These are phyloP conservation scores for Antitype chi DNA, from an alignment of 2,888 invertebrate genomes.

Conservation along the genomic window DNA sequence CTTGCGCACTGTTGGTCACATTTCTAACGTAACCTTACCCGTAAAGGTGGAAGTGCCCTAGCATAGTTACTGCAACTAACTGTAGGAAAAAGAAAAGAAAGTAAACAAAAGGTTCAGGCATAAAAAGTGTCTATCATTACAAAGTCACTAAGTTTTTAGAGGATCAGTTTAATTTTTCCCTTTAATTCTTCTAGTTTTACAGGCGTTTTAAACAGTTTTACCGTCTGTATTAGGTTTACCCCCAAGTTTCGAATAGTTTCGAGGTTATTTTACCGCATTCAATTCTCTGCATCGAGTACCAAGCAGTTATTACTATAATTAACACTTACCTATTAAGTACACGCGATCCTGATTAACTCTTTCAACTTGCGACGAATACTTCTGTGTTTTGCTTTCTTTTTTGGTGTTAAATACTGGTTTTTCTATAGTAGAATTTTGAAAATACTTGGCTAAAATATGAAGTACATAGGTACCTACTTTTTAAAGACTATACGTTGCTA, in stretches of 20 bases:
- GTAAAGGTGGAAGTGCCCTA: no score
- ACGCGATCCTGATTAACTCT: slow-evolving; percentile 55
- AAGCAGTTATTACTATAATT: slow-evolving; percentile 46
- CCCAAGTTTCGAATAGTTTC: slow-evolving; percentile 13
- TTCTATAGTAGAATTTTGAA: background rate
- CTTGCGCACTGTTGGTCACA: no score
- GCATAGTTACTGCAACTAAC: no score
- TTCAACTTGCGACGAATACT: slow-evolving; percentile 24
- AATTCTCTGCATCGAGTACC: slow-evolving; percentile 47
- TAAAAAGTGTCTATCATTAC: no score
- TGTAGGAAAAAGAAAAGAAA: no score
- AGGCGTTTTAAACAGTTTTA: background rate
- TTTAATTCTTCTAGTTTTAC: background rate
- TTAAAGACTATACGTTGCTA: no score
- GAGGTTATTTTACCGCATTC: slow-evolving; percentile 50
- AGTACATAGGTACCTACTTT: background rate
- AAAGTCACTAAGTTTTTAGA: background rate
- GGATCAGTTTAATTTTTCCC: no score
- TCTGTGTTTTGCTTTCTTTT: slow-evolving; percentile 20
- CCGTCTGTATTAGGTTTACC: background rate
- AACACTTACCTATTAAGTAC: slow-evolving; percentile 52
- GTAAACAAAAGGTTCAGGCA: no score
- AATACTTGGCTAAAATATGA: background rate
- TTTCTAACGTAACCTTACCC: no score
- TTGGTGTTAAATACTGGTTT: background rate